Evolutionary conservation across 2,113 vertebrate species (phyloP).

Genomic region (Eidolon helvum): DNA sequence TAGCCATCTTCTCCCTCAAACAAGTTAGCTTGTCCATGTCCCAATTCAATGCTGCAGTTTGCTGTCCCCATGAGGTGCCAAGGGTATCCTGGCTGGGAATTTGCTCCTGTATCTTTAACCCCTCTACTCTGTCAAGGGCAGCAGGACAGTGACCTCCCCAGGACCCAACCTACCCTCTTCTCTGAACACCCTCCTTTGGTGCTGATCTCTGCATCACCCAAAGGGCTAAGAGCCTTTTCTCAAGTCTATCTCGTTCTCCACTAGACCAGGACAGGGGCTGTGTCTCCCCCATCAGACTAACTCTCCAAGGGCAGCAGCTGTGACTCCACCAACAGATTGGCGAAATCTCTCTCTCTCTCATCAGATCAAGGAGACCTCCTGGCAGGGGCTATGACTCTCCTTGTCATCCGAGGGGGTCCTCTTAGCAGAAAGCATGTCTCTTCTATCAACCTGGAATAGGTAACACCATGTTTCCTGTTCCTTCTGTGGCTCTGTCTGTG

Average conservation of each 20-base stretch:
- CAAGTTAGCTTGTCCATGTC: not conserved
- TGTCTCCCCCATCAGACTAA: not conserved
- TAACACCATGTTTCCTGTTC: not conserved
- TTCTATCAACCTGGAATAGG: not conserved
- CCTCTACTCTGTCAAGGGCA: not conserved
- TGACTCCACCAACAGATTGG: not conserved
- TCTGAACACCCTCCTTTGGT: not conserved
- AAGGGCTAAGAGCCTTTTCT: not conserved
- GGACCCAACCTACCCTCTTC: not conserved
- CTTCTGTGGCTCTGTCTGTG: not conserved
- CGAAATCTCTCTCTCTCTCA: not conserved
- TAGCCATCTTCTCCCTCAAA: not conserved
- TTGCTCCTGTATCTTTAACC: not conserved
- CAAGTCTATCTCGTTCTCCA: not conserved
- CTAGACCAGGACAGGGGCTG: not conserved
- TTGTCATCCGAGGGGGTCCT: not conserved
- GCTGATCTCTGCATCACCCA: not conserved
- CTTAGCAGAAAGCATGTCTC: not conserved
- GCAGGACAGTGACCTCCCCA: not conserved
- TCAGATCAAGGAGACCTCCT: not conserved
- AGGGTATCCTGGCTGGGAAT: not conserved
- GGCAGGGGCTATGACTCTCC: not conserved
- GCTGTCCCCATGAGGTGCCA: not conserved
- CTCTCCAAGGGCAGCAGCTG: not conserved
- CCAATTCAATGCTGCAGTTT: not conserved